Conservation (phyloP, 2,113 vertebrate genomes). For the Panurus biarmicus region DNA sequence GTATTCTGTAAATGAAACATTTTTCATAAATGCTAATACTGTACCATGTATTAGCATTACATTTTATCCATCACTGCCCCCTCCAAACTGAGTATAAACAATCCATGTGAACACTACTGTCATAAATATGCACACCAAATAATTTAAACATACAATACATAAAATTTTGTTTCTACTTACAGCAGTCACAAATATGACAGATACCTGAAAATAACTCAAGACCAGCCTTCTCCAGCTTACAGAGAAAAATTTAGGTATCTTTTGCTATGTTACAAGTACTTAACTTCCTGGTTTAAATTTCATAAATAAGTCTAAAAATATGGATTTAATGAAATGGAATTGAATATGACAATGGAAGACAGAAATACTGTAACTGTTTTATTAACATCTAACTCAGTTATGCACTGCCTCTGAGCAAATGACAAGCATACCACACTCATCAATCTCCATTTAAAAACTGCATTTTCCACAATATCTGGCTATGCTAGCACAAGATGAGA, state of each 20-base stretch:
- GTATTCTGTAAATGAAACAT: background rate
- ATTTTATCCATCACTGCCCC: background rate
- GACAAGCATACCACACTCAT: background rate
- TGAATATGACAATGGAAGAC: background rate
- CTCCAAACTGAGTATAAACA: background rate
- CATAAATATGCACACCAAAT: background rate
- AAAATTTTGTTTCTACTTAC: background rate
- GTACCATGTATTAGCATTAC: background rate
- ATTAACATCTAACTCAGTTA: background rate
- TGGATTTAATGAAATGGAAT: background rate
- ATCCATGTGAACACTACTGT: background rate
- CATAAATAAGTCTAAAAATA: background rate
- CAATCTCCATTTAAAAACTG: background rate
- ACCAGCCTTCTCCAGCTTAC: background rate
- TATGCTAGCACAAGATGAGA: background rate
- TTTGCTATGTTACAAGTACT: background rate
- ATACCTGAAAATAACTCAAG: background rate
- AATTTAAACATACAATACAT: background rate
- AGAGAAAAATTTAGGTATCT: background rate
- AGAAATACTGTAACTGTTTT: background rate
- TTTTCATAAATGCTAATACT: background rate
- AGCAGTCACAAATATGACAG: background rate
- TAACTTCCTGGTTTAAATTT: background rate
- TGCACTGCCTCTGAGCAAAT: background rate
- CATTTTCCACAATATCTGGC: background rate